These are phyloP conservation scores for Caracal caracal DNA, from an alignment of 2,113 vertebrate genomes.

Conservation along the genomic window DNA sequence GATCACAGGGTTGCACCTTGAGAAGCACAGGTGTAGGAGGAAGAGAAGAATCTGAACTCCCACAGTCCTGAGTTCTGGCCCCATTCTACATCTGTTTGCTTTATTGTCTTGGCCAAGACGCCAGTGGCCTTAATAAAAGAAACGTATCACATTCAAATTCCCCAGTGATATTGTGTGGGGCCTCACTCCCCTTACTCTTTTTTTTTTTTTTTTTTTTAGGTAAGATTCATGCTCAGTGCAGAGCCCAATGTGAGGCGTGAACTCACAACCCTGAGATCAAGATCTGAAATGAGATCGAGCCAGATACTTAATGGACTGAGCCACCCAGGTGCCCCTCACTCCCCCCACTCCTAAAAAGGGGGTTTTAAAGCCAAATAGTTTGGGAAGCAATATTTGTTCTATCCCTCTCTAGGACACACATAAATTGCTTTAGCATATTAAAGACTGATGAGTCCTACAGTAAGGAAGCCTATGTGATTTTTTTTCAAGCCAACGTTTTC, in stretches of 20 bases:
- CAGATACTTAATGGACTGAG: too few relatives aligned
- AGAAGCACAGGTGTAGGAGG: not conserved
- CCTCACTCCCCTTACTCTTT: too few relatives aligned
- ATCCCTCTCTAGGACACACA: not conserved
- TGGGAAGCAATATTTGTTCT: not conserved
- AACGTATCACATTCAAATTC: fast-evolving
- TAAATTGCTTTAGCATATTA: not conserved
- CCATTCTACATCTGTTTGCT: not conserved
- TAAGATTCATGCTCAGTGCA: too few relatives aligned
- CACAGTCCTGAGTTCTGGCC: too few relatives aligned
- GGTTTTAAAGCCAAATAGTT: not conserved
- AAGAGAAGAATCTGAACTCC: not conserved
- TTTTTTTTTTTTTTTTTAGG: too few relatives aligned
- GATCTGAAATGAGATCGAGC: too few relatives aligned
- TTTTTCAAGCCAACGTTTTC: not conserved
- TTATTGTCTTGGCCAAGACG: not conserved
- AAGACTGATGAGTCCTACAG: not conserved
- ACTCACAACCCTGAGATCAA: too few relatives aligned
- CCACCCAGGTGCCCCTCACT: too few relatives aligned
- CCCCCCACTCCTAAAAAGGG: not conserved
- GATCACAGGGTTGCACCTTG: not conserved
- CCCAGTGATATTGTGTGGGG: not conserved
- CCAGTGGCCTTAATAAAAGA: not conserved
- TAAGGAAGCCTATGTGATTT: not conserved
- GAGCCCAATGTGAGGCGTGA: too few relatives aligned